Evolutionary conservation across 2,888 invertebrate species (phyloP).

Genomic region (Blastobasis lacticolella): DNA sequence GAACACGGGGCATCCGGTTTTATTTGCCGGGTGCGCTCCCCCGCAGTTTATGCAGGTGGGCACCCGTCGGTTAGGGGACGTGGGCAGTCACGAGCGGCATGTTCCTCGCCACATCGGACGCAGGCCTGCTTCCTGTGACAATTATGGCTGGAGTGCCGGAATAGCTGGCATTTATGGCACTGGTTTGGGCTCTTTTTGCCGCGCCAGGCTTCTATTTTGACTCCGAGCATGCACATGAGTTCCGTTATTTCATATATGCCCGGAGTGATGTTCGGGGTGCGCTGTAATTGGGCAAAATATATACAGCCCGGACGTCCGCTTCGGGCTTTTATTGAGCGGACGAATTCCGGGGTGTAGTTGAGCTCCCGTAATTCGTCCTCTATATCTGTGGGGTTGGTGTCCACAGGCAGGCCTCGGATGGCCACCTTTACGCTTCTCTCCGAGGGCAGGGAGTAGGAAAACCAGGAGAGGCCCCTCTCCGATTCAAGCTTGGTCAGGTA

Average conservation of each 20-base stretch:
- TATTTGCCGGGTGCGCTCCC: slow-evolving; percentile 7
- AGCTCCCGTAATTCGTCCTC: slow-evolving; percentile 4
- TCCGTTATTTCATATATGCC: background rate
- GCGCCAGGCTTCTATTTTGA: too few species aligned
- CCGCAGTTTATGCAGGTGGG: slow-evolving; percentile 6
- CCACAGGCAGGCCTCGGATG: slow-evolving; percentile 13
- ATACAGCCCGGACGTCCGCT: slow-evolving; percentile 1
- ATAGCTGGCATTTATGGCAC: slow-evolving; percentile 4
- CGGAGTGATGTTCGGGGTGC: background rate
- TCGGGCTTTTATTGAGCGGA: slow-evolving; percentile 5
- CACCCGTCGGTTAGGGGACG: background rate
- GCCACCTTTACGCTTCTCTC: slow-evolving; percentile 12
- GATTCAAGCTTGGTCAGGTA: slow-evolving; percentile 11
- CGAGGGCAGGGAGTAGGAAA: slow-evolving; percentile 11
- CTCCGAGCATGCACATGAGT: slow-evolving; percentile 5
- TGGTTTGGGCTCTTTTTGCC: too few species aligned
- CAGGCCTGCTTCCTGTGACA: background rate
- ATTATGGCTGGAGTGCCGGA: background rate
- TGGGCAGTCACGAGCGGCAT: background rate
- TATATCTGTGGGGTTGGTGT: slow-evolving; percentile 6
- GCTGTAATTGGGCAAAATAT: background rate
- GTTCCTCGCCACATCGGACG: slow-evolving; percentile 3
- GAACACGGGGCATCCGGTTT: background rate
- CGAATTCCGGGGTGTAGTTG: slow-evolving; percentile 4
- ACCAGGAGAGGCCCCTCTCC: slow-evolving; percentile 10